Evolutionary conservation across 2,888 invertebrate genomes (phyloP), one percentile per base, ranked within the genome.

Genomic region (Colletes collaris): DNA sequence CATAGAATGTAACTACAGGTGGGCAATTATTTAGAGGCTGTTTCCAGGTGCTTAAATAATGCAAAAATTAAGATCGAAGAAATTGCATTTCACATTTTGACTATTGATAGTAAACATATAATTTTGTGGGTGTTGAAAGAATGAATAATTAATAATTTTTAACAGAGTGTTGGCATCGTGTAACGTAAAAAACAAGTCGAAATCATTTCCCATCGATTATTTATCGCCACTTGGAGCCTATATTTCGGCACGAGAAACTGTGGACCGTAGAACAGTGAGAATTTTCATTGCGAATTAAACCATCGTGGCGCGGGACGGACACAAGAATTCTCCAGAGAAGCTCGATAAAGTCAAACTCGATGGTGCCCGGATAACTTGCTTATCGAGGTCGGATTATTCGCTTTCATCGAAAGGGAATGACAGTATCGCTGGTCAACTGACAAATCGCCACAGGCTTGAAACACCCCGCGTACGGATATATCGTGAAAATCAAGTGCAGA

Each of bases 361-460:
- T 84, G 81, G 76, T 84, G 78, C 69, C 81, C 73, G 76, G 87
- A 90, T 89, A 90, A 90, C 86, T 88, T 86, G 87, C 83, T 91
- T 90, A 91, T 88, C 88, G 79, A 65, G 49, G 73, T 71, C 63
- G 77, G 84, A 86, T 88, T 89, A 89, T 87, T 85, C 83, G 78
- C 80, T 86, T 82, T 86, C 84, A 82, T 84, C 81, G 81, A 80
- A 76, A 81, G 69, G 73, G 74, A 64, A 81, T 68, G 69, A 72
- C 74, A 69, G 74, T 79, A 66, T 83, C 74, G 79, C 63, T 67
- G 49, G 66, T 70, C 64, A 58, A 71, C 68, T 73, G 79, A 77
- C 77, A 84, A 84, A 84, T 84, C 63, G 71, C 62, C 53, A 67
- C 46, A 8, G 69, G 68, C 53, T 55, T 63, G 69, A 49, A 70